Percentiles rank a stretch among this genome's conserved stretches.
Evolutionary conservation across 2,797 vertebrate species (phyloP).

Genomic region (Chromis chromis): DNA sequence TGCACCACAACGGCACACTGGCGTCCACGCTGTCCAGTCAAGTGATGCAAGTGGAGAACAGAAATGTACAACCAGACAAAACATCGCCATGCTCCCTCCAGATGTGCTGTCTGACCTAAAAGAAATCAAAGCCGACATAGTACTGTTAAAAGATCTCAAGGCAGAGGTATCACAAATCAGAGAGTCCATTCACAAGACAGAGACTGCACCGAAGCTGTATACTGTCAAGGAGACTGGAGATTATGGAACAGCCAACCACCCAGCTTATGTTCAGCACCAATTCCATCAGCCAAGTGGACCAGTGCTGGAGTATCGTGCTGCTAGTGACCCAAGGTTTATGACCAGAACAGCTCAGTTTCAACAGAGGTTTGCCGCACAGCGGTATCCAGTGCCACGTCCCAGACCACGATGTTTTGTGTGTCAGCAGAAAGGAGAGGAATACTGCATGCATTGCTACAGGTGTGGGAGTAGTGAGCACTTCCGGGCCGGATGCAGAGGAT

Average conservation of each 20-base stretch:
- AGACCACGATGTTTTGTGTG: constrained; percentile 2
- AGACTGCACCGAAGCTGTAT: not conserved
- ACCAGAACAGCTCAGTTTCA: constrained; percentile 6
- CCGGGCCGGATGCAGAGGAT: constrained; percentile 4
- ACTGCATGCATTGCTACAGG: constrained; percentile 14
- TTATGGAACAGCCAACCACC: not conserved
- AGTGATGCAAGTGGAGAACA: not conserved
- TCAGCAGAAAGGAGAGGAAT: not conserved
- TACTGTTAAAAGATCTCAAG: constrained; percentile 6
- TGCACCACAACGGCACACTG: not conserved
- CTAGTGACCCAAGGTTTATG: not conserved
- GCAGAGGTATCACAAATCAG: not conserved
- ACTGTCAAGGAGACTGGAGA: not conserved
- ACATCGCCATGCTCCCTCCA: not conserved
- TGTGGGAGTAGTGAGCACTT: constrained; percentile 29
- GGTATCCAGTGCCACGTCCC: not conserved
- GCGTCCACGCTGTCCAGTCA: constrained; percentile 10
- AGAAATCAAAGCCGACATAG: constrained; percentile 32
- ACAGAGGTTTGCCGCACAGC: constrained; percentile 15
- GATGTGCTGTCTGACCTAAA: constrained; percentile 2
- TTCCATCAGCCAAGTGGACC: not conserved
- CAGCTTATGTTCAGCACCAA: not conserved
- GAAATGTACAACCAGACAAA: not conserved
- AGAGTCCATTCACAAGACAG: not conserved
- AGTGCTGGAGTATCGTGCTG: not conserved